Evolutionary conservation across 2,113 vertebrate genomes (phyloP), one percentile per base, ranked within the genome.

Genomic region (Lepus americanus): DNA sequence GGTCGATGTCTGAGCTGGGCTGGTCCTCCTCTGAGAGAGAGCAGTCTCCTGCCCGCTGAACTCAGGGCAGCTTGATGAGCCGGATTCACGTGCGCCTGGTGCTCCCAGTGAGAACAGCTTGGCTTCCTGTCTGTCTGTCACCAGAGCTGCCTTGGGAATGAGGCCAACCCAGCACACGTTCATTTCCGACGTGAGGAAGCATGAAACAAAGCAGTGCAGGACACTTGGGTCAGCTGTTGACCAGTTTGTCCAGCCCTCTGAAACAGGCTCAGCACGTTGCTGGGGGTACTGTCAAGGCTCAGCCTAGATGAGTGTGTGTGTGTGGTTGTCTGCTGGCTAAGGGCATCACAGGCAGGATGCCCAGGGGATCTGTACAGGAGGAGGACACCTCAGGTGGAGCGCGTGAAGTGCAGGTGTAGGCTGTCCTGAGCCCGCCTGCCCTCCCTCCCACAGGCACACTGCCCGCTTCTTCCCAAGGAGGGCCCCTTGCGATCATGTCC

Each of bases 51-150:
- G 27, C 61, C 39, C 6, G 19, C 23, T 61, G 66, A 11, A 23
- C 13, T 1, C n/a, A 23, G 19, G 14, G 20, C 27, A n/a, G 88
- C 85, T 61, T 31, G 44, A 33, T n/a, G 0, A 27, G 55, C 69
- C 6, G 63, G 36, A 31, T 33, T 19, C 55, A 9, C 0, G 1
- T 9, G 6, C 22, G 2, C 55, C 80, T 84, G 23, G 6, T 17
- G 4, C 23, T 33, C 23, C 25, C 1, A 8, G 44, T 14, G 53
- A 6, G 39, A 69, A 22, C 1, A 0, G 31, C 44, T 36, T 3
- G 44, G 27, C n/a, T 22, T 82, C 61, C 63, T 69, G 20, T n/a
- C 16, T 20, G 4, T 66, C 66, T 64, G 53, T 61, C 36, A 23
- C 36, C 9, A 4, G 17, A 3, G 20, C 44, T 85, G n/a, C 31